These are phyloP conservation scores for Pandemis corylana DNA, from an alignment of 2,888 invertebrate genomes.

Conservation along the genomic window DNA sequence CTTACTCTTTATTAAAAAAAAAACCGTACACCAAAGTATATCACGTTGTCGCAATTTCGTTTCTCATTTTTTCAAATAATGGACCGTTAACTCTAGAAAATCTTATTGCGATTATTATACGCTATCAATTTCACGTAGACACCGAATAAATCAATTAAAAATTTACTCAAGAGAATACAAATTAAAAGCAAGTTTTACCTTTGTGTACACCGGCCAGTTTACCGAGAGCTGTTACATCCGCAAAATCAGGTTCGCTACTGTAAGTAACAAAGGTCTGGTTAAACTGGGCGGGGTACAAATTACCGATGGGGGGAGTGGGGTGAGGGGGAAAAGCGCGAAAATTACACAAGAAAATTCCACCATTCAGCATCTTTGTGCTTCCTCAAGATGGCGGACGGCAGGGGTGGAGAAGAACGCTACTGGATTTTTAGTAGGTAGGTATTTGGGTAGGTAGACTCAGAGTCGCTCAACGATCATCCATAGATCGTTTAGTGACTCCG, in stretches of 20 bases:
- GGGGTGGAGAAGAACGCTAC: constrained; percentile 44
- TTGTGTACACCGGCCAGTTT: constrained; percentile 47
- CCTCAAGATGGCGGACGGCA: constrained; percentile 78
- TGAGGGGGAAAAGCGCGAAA: constrained; percentile 80
- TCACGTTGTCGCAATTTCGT: too few relatives aligned
- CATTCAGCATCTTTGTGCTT: constrained; percentile 84
- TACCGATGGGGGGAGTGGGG: constrained; percentile 59
- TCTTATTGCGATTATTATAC: constrained; percentile 39
- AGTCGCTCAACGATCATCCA: too few relatives aligned
- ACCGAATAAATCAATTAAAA: constrained; percentile 63
- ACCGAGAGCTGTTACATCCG: constrained; percentile 47
- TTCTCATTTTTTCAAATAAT: too few relatives aligned
- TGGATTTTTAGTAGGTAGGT: not conserved
- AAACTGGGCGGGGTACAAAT: constrained; percentile 58
- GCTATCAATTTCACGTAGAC: constrained; percentile 48
- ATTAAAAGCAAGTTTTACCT: constrained; percentile 55
- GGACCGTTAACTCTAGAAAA: too few relatives aligned
- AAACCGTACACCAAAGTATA: too few relatives aligned
- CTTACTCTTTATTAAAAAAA: too few relatives aligned
- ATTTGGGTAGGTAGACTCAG: too few relatives aligned
- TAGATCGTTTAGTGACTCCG: too few relatives aligned
- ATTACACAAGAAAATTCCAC: constrained; percentile 84
- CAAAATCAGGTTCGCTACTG: constrained; percentile 15
- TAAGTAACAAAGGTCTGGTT: constrained; percentile 44
- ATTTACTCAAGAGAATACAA: constrained; percentile 59